phyloP scores from a whole-genome alignment of 2,797 vertebrate genomes.

The Coendou prehensilis region DNA sequence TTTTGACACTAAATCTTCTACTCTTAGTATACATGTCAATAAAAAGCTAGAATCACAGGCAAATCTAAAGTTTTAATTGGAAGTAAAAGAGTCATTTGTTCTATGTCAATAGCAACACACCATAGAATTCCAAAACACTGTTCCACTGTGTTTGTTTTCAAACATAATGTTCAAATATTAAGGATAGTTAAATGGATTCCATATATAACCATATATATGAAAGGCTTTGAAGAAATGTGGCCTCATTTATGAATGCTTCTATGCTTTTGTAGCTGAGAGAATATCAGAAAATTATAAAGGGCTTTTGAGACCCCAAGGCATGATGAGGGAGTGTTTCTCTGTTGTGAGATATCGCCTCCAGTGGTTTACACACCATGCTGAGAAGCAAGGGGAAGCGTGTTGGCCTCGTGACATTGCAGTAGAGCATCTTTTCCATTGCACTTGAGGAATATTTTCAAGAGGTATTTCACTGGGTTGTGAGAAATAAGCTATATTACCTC shows the following conservation, averaged over 20 bases:
- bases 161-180: slow-evolving; percentile 11
- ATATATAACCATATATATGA: neutral
- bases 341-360: neutral
- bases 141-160: neutral
- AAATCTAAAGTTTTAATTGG: slow-evolving; percentile 35
- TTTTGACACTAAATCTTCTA: neutral
- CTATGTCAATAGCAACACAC: neutral
- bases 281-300: neutral
- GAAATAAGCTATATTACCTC: slow-evolving; percentile 73
- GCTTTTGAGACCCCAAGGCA: neutral
- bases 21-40: neutral
- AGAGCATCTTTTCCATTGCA: slow-evolving; percentile 21
- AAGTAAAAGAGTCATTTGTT: neutral
- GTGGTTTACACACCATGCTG: neutral
- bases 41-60: neutral
- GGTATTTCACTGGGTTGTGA: slow-evolving; percentile 65
- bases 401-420: slow-evolving; percentile 21
- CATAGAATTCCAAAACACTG: neutral
- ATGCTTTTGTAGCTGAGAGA: neutral
- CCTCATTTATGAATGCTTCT: neutral
- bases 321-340: neutral
- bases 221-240: neutral
- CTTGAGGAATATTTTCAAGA: slow-evolving; percentile 63
- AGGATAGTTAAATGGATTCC: neutral
- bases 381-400: neutral